phyloP scores from a whole-genome alignment of 2,888 invertebrate species.

The Eupithecia exiguata region DNA sequence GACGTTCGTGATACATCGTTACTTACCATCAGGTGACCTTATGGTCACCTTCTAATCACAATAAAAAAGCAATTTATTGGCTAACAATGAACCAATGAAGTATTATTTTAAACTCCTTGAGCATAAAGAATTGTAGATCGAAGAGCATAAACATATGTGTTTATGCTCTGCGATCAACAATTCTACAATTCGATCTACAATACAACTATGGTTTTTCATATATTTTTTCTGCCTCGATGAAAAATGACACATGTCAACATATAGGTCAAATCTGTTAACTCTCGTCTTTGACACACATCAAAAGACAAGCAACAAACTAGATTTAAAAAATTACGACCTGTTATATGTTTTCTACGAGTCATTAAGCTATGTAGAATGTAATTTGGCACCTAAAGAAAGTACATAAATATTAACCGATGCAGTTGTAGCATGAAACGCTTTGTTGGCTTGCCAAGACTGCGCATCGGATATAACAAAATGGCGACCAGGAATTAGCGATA shows the following conservation, averaged over 20 bases:
- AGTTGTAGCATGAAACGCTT: constrained; percentile 21
- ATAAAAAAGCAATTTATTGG: too few species aligned
- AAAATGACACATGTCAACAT: not conserved
- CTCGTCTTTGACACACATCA: not conserved
- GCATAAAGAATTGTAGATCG: too few species aligned
- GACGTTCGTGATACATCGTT: too few species aligned
- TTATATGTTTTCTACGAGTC: not conserved
- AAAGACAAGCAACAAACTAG: constrained; percentile 4
- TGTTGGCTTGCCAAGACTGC: constrained; percentile 26
- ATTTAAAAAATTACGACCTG: not conserved
- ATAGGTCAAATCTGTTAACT: not conserved
- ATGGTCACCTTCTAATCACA: too few species aligned
- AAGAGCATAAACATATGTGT: too few species aligned
- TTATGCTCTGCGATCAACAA: too few species aligned
- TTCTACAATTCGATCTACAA: too few species aligned
- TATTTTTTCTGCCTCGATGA: not conserved
- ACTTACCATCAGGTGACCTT: too few species aligned
- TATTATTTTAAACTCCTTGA: too few species aligned
- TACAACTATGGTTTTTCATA: not conserved
- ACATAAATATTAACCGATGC: constrained; percentile 18
- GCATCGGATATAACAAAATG: constrained; percentile 24
- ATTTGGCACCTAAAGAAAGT: constrained; percentile 21
- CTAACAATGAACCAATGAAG: too few species aligned
- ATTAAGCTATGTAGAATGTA: not conserved
- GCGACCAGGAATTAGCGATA: constrained; percentile 19